Conservation (phyloP, 1,140 invertebrate genomes). For the Copidosoma floridanum region DNA sequence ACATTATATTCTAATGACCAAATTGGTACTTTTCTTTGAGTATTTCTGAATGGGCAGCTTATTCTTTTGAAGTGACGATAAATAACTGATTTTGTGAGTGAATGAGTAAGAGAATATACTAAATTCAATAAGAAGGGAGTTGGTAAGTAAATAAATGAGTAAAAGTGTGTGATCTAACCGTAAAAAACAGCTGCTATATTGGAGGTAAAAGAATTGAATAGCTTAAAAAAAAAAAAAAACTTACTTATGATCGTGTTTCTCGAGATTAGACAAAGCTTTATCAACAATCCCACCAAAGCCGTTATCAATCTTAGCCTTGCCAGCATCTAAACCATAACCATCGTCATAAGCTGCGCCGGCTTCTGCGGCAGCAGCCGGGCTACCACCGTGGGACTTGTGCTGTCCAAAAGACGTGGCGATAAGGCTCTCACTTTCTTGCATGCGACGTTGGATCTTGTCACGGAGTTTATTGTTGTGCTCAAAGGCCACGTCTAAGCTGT, state of each 20-base stretch:
- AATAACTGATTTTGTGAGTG: too few species aligned
- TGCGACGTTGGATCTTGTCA: constrained; percentile 53
- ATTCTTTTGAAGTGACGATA: too few species aligned
- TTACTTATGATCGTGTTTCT: constrained; percentile 54
- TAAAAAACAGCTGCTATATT: too few species aligned
- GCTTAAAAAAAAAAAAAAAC: constrained; percentile 27
- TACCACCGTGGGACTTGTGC: constrained; percentile 4
- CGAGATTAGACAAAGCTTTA: constrained; percentile 50
- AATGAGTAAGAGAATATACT: too few species aligned
- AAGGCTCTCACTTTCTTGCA: constrained; percentile 52
- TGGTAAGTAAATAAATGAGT: too few species aligned
- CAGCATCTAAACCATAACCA: not conserved
- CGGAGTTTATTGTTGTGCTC: constrained; percentile 54
- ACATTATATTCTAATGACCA: too few species aligned
- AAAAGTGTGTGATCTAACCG: too few species aligned
- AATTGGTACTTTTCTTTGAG: too few species aligned
- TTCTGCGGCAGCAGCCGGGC: not conserved
- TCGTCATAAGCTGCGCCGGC: not conserved
- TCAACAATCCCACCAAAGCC: constrained; percentile 46
- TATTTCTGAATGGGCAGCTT: too few species aligned
- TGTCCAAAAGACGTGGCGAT: constrained; percentile 47
- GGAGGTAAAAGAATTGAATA: too few species aligned
- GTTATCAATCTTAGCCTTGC: constrained; percentile 41
- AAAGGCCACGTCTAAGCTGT: constrained; percentile 53
- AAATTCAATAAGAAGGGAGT: too few species aligned